Conservation (phyloP, 2,113 vertebrate genomes). For the Gracilinanus agilis region DNA sequence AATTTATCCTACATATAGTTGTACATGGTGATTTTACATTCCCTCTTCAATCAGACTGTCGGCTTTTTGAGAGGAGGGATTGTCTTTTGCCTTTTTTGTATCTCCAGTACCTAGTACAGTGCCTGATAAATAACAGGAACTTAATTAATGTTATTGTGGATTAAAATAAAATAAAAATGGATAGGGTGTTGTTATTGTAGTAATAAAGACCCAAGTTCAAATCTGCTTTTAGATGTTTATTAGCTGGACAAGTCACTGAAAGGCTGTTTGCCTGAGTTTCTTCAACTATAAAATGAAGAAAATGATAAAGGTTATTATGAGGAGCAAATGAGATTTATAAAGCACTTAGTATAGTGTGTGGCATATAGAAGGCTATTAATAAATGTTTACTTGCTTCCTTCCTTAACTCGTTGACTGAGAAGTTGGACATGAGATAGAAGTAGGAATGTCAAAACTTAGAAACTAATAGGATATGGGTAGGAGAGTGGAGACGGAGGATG, state of each 20-base stretch:
- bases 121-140: neutral
- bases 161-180: neutral
- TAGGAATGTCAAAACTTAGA: neutral
- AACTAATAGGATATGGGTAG: neutral
- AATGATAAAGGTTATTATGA: neutral
- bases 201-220: neutral
- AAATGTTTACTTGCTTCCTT: neutral
- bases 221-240: neutral
- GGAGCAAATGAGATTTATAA: neutral
- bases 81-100: neutral
- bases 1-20: neutral
- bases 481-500: too few relatives aligned
- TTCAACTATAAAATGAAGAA: neutral
- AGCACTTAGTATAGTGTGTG: neutral
- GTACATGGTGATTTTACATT: neutral
- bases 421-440: neutral
- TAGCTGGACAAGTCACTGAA: neutral
- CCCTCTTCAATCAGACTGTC: neutral
- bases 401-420: neutral
- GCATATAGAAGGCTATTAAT: neutral
- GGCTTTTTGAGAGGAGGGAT: neutral
- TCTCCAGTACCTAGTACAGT: neutral
- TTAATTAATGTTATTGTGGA: neutral
- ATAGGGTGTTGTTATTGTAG: neutral
- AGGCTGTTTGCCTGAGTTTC: neutral